Evolutionary conservation across 2,797 vertebrate genomes (phyloP), one percentile per base, ranked within the genome.

Genomic region (Carduelis carduelis): DNA sequence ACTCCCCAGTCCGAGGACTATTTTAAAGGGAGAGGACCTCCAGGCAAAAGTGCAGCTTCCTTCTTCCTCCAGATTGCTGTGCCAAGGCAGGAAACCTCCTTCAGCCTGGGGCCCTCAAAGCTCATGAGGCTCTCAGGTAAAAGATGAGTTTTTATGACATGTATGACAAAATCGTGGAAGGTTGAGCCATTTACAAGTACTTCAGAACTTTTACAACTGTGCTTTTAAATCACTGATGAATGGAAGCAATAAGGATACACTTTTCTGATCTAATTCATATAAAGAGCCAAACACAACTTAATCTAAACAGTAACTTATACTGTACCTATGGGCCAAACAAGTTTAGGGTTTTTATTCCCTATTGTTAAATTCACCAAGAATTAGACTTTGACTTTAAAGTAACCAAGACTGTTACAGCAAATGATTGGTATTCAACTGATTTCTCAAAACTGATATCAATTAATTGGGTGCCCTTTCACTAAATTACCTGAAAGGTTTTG

Each of bases 61-160:
- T 78, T 57, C 83, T 70, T 59, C 35, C 44, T 65, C 26, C 39
- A 68, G 26, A 37, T 2, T 37, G 41, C 32, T 78, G 22, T 75
- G 26, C 21, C 44, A 63, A 83, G 77, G 71, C 59, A 87, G 43
- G 27, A 68, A 46, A 24, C 14, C 49, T 61, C 17, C 56, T 61
- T 74, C 75, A 49, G 47, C 26, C 34, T 28, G 12, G 14, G 44
- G 12, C 12, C 8, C 24, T 61, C 41, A 64, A 56, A 26, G 19
- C 30, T 14, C 30, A 4, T 1, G 26, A 55, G 11, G 8, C 16
- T 80, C 60, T 66, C 56, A 55, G 14, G 49, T 81, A 47, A 68
- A 47, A 92, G n/a, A 17, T 2, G 1, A 75, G 21, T 41, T 11
- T 20, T 68, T 75, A 9, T 6, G 32, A 47, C 0, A 0, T 2